Percentiles rank a stretch among this genome's conserved stretches.
Conservation (phyloP, 1,140 invertebrate genomes). For the Portunus trituberculatus region DNA sequence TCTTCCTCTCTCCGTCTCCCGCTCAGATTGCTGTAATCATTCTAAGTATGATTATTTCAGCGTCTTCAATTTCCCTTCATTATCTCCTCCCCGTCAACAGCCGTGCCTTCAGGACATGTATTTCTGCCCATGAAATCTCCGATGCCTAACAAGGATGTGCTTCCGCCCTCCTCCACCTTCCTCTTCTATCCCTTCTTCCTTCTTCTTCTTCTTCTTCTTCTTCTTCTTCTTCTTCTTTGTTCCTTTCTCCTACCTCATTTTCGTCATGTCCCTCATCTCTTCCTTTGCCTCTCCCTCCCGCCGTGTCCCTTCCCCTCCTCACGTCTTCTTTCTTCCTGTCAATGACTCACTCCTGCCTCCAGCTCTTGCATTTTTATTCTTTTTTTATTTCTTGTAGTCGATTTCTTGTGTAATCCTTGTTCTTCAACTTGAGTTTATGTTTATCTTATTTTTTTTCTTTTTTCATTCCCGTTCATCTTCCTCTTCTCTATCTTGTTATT, state of each 20-base stretch:
- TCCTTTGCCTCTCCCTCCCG: background rate
- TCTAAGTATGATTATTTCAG: conserved; percentile 4
- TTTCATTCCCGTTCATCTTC: background rate
- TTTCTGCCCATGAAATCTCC: background rate
- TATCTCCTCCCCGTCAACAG: background rate
- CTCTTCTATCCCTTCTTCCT: background rate
- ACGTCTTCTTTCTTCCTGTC: background rate
- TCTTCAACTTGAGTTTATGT: background rate
- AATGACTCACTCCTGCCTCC: background rate
- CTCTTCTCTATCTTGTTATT: background rate
- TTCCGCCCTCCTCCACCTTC: background rate
- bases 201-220: background rate
- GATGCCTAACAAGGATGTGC: background rate
- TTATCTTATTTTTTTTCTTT: background rate
- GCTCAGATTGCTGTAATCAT: conserved; percentile 13
- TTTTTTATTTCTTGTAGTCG: background rate
- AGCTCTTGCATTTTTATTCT: background rate
- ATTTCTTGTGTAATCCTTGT: background rate
- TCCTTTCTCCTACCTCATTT: background rate
- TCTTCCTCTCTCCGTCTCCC: conserved; percentile 16
- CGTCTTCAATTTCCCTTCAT: background rate
- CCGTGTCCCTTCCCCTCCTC: background rate
- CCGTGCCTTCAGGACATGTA: background rate
- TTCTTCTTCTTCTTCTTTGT: background rate
- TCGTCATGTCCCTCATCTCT: background rate